Evolutionary conservation across 2,113 vertebrate species (phyloP), one percentile per base, ranked within the genome.

Genomic region (Lucifuga dentata): DNA sequence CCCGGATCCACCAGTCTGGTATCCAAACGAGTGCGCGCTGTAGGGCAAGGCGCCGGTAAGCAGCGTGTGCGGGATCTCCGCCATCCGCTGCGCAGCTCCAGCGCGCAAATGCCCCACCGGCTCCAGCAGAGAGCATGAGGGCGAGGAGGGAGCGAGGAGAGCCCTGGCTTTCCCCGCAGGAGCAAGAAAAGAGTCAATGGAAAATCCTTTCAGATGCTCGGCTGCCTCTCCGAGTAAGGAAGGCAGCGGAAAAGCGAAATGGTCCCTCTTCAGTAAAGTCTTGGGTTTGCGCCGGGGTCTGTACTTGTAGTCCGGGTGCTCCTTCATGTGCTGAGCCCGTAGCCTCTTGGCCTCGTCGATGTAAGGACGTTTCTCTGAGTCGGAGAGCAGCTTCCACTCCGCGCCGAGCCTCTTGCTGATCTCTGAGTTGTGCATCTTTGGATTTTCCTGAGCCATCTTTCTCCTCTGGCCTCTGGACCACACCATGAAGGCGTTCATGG

Each of bases 401-500:
- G 95, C 95, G 3, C 97, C 97, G 24, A 99, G 94, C 59, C 96
- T 93, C 90, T 99, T 99, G 81, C 95, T 96, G 87, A 99, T 99
- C 81, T 99, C 97, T 15, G 97, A 98, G 91, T 98, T 98, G 93
- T 99, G 97, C 97, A 98, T 99, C 87, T 98, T 98, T 51, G 96
- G 97, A 85, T 99, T 97, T 53, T 99, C 97, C 90, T 95, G 94
- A 81, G 96, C 95, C 95, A 99, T 97, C 90, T 97, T 95, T 56
- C 96, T 94, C 81, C 97, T 90, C 72, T 99, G 96, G 68, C 97
- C 96, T 66, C 96, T 93, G 84, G 96, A 98, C 97, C 96, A 98
- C 23, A 98, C 97, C 97, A 98, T 98, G 92, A 98, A 98, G 46
- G 96, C 97, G 59, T 98, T 98, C 97, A 98, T 98, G 90, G 97